phyloP scores from a whole-genome alignment of 2,113 vertebrate genomes.

The Alexandromys fortis region DNA sequence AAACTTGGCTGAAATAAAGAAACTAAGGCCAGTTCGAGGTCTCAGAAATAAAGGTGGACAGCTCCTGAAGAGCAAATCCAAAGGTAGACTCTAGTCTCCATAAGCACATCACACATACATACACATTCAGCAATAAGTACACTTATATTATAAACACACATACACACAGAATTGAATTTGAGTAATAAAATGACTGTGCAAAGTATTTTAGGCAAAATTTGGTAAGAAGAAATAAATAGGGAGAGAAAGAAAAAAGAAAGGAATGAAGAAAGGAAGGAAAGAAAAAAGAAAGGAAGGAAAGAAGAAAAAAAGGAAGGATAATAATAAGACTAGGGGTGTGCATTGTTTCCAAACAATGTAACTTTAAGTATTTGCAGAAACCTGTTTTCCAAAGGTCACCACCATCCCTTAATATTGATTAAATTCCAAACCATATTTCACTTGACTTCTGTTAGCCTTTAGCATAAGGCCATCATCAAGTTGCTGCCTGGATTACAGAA shows the following conservation, averaged over 20 bases:
- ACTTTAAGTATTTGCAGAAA: background rate
- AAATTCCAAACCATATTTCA: background rate
- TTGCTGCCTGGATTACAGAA: background rate
- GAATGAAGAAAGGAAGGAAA: too few relatives aligned
- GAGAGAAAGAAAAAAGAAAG: background rate
- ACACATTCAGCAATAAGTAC: background rate
- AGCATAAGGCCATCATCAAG: background rate
- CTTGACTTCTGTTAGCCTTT: background rate
- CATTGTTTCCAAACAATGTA: background rate
- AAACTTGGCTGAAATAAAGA: background rate
- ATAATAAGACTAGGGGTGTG: background rate
- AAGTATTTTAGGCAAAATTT: background rate
- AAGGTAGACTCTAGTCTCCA: background rate
- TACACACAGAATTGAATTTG: background rate
- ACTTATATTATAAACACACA: background rate
- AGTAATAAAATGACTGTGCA: background rate
- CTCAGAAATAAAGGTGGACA: background rate
- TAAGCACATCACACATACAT: background rate
- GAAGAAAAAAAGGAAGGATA: accelerated
- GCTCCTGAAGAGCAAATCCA: background rate
- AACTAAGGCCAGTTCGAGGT: background rate
- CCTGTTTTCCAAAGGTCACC: background rate
- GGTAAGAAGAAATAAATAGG: background rate
- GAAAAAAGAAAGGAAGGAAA: background rate
- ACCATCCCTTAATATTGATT: background rate